phyloP scores from a whole-genome alignment of 2,797 vertebrate species.

The Ispidina lecontei region DNA sequence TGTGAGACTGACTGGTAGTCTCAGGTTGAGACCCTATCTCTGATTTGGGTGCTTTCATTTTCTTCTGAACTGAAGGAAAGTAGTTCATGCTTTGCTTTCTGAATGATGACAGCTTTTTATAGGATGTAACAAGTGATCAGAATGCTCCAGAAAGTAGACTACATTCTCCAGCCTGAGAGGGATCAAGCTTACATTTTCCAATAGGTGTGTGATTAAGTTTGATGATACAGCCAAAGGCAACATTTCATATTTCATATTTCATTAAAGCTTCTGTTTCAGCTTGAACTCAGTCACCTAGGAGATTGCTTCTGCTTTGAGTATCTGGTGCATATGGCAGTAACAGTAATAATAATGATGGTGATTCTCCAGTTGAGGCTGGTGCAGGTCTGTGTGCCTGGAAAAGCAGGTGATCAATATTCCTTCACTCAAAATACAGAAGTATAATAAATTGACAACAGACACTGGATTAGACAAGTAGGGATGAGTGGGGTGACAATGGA shows the following conservation, averaged over 20 bases:
- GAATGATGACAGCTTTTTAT: neutral
- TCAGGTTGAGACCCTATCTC: neutral
- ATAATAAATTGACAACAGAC: neutral
- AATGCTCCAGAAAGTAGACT: neutral
- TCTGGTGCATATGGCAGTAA: neutral
- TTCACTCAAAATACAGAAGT: neutral
- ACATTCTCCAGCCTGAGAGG: neutral
- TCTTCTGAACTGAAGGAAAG: neutral
- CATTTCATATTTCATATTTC: neutral
- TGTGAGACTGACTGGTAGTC: neutral
- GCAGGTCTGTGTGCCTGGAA: neutral
- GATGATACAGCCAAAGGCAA: neutral
- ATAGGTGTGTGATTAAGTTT: neutral
- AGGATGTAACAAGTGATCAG: neutral
- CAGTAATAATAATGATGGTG: neutral
- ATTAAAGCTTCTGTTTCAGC: neutral
- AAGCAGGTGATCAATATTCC: neutral
- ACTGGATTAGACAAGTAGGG: neutral
- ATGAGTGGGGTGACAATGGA: neutral
- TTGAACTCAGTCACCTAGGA: neutral
- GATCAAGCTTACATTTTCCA: neutral
- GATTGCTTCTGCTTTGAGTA: neutral
- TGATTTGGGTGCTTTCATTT: neutral
- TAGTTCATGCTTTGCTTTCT: neutral
- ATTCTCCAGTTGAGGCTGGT: neutral